Conservation (phyloP, 2,797 vertebrate species). For the Megaceryle alcyon region DNA sequence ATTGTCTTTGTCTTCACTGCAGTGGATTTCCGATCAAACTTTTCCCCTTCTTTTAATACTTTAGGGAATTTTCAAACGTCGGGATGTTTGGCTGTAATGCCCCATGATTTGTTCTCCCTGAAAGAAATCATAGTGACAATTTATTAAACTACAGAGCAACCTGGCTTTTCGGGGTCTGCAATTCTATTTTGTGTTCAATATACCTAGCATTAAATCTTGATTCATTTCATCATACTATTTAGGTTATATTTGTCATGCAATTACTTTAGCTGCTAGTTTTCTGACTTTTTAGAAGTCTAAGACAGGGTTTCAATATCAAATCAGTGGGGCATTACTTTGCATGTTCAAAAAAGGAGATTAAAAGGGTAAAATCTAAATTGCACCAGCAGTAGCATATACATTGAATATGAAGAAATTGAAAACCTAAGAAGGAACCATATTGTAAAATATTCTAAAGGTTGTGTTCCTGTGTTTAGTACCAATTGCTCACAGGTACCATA, state of each 20-base stretch:
- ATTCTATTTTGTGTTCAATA: slow-evolving; percentile 86
- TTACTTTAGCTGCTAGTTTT: slow-evolving; percentile 84
- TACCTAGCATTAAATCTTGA: slow-evolving; percentile 80
- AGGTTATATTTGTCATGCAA: slow-evolving; percentile 93
- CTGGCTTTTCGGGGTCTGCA: slow-evolving; percentile 96
- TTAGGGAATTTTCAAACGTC: slow-evolving; percentile 99
- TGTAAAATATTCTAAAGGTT: slow-evolving; percentile 57
- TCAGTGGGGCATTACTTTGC: slow-evolving; percentile 95
- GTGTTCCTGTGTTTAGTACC: slow-evolving; percentile 62
- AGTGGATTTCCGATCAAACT: slow-evolving; percentile 99
- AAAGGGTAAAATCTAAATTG: slow-evolving; percentile 65
- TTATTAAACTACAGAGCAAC: slow-evolving; percentile 99
- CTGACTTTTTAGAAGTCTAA: slow-evolving; percentile 78
- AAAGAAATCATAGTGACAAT: slow-evolving; percentile 99
- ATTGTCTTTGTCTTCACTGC: slow-evolving; percentile 99
- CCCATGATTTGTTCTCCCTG: slow-evolving; percentile 99
- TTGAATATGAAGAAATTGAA: slow-evolving; percentile 64
- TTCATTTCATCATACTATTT: slow-evolving; percentile 86
- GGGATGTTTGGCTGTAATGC: slow-evolving; percentile 99
- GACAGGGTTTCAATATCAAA: slow-evolving; percentile 89
- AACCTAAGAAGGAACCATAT: slow-evolving; percentile 58
- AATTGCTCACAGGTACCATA: slow-evolving; percentile 54
- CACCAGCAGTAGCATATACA: slow-evolving; percentile 69
- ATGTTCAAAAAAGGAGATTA: slow-evolving; percentile 47
- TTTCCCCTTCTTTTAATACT: slow-evolving; percentile 99